Evolutionary conservation across 2,797 vertebrate species (phyloP).

Genomic region (Lepus townsendii): DNA sequence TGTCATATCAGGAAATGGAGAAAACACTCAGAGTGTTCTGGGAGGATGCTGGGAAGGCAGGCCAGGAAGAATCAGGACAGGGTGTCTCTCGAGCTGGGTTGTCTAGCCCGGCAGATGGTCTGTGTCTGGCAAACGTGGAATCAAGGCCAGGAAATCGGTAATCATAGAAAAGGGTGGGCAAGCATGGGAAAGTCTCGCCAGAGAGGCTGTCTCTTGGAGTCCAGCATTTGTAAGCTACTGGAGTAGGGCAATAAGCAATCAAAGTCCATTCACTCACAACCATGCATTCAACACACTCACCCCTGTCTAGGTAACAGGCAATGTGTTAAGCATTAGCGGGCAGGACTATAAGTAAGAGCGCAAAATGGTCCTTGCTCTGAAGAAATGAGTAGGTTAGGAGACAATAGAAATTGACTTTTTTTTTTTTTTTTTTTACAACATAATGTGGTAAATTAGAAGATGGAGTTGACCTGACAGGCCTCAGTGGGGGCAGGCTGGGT

Average conservation of each 20-base stretch:
- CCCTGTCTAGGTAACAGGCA: neutral
- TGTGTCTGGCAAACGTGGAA: conserved; percentile 68
- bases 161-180: conserved; percentile 61
- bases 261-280: neutral
- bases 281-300: conserved; percentile 10
- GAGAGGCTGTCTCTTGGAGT: neutral
- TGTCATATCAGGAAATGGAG: conserved; percentile 43
- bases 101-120: conserved; percentile 74
- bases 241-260: neutral
- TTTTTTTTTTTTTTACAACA: neutral
- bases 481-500: neutral
- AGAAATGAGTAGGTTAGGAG: conserved; percentile 12
- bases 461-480: neutral
- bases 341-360: neutral
- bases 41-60: conserved; percentile 16
- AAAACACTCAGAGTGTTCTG: conserved; percentile 53
- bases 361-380: neutral
- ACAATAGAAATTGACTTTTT: neutral
- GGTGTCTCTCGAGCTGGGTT: conserved; percentile 56
- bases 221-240: neutral
- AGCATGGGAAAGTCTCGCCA: conserved; percentile 54
- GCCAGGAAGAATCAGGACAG: conserved; percentile 64
- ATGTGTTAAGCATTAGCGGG: neutral
- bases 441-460: neutral
- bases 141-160: conserved; percentile 72